These are phyloP conservation scores for Rhadinocentrus ornatus DNA, from an alignment of 2,797 vertebrate species.

Conservation along the genomic window DNA sequence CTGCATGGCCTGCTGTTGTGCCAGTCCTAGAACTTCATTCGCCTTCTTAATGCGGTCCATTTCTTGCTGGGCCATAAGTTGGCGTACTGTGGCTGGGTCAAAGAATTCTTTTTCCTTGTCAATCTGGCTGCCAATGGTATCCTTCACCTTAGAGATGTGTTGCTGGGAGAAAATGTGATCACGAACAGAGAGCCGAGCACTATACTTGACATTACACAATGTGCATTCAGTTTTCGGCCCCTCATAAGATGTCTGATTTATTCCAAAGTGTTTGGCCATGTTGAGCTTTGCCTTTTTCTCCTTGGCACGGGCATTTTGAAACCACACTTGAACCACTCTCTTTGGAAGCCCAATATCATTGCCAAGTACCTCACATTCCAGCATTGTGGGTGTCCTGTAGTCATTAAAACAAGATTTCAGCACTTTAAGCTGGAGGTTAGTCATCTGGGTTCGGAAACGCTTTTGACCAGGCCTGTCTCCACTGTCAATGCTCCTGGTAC, in stretches of 20 bases:
- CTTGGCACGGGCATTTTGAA: slow-evolving; percentile 99
- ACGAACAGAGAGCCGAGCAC: slow-evolving; percentile 96
- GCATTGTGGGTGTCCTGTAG: slow-evolving; percentile 99
- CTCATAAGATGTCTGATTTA: slow-evolving; percentile 98
- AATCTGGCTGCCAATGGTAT: slow-evolving; percentile 98
- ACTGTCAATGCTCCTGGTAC: slow-evolving; percentile 91
- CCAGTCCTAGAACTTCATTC: slow-evolving; percentile 97
- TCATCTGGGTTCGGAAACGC: slow-evolving; percentile 99
- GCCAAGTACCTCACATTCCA: slow-evolving; percentile 99
- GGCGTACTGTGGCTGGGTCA: slow-evolving; percentile 98
- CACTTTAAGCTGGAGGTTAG: slow-evolving; percentile 98
- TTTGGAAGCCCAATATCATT: slow-evolving; percentile 99
- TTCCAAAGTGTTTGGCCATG: slow-evolving; percentile 99
- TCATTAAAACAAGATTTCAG: slow-evolving; percentile 99
- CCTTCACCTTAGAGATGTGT: slow-evolving; percentile 99
- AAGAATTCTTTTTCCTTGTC: slow-evolving; percentile 99
- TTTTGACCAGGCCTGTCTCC: slow-evolving; percentile 98
- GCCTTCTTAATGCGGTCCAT: slow-evolving; percentile 99
- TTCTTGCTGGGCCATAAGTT: slow-evolving; percentile 99
- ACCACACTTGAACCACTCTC: slow-evolving; percentile 99
- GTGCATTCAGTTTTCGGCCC: slow-evolving; percentile 99
- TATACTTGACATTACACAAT: slow-evolving; percentile 99
- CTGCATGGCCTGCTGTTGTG: slow-evolving; percentile 91
- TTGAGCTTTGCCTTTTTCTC: slow-evolving; percentile 99
- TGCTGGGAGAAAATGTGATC: slow-evolving; percentile 99